Percentiles rank a stretch among this genome's conserved stretches.
Evolutionary conservation across 2,888 invertebrate genomes (phyloP).

Genomic region (Lasioglossum marginatum): DNA sequence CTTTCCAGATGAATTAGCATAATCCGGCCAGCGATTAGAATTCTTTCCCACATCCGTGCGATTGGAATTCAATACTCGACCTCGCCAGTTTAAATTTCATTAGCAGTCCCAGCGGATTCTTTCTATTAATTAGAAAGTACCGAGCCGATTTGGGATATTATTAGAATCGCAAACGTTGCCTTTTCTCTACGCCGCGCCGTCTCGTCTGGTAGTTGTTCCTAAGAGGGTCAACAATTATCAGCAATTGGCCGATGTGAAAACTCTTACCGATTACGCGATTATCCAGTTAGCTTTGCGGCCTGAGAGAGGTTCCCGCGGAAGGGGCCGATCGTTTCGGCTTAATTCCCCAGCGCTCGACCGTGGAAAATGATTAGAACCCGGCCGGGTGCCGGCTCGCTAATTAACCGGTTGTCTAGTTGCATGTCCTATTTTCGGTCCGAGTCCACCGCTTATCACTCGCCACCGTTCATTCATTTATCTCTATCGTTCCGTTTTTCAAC

Average conservation of each 20-base stretch:
- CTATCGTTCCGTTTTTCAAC: conserved; percentile 11
- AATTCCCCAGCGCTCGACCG: conserved; percentile 26
- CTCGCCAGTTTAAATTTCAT: background rate
- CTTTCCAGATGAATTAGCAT: background rate
- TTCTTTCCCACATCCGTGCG: background rate
- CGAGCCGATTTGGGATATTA: background rate
- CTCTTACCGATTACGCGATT: conserved; percentile 31
- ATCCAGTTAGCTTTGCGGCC: conserved; percentile 19
- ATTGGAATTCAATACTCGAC: background rate
- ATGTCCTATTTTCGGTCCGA: conserved; percentile 25
- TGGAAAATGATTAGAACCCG: conserved; percentile 32
- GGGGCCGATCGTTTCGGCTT: background rate
- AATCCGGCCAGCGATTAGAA: background rate
- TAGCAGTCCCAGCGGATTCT: background rate
- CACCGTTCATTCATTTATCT: conserved; percentile 22
- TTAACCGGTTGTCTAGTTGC: conserved; percentile 32
- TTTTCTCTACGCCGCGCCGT: background rate
- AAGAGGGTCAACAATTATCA: conserved; percentile 16
- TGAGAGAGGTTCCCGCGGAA: conserved; percentile 16
- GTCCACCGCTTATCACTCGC: background rate
- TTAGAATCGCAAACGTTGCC: background rate
- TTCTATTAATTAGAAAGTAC: background rate
- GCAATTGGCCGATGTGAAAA: conserved; percentile 14
- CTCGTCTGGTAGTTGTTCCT: background rate
- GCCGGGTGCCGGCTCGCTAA: conserved; percentile 11